Evolutionary conservation across 1,140 invertebrate species (phyloP).

Genomic region (Zaprionus kolodkinae): DNA sequence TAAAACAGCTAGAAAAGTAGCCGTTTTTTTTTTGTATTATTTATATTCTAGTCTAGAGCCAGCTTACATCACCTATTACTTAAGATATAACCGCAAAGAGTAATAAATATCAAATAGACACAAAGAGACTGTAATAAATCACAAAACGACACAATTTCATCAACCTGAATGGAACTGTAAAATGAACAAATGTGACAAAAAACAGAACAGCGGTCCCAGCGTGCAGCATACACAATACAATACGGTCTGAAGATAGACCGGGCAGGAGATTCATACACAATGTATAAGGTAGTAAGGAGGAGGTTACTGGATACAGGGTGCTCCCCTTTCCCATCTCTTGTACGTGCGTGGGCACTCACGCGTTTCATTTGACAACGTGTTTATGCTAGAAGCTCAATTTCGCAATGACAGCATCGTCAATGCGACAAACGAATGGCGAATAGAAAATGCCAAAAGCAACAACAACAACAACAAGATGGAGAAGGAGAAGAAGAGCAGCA

Average conservation of each 20-base stretch:
- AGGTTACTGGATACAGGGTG: too few relatives aligned
- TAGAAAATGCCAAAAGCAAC: constrained; percentile 17
- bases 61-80: not conserved
- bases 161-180: constrained; percentile 40
- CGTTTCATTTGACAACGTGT: constrained; percentile 78
- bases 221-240: constrained; percentile 10
- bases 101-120: constrained; percentile 66
- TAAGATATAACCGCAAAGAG: constrained; percentile 6
- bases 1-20: not conserved
- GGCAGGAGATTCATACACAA: not conserved
- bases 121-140: constrained; percentile 62
- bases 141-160: constrained; percentile 34
- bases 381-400: constrained; percentile 77
- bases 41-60: not conserved
- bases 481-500: constrained; percentile 19
- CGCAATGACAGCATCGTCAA: constrained; percentile 76
- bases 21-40: not conserved
- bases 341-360: constrained; percentile 69
- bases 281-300: not conserved
- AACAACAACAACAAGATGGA: not conserved
- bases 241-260: constrained; percentile 36
- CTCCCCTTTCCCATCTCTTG: not conserved
- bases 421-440: constrained; percentile 46
- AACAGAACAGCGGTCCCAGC: constrained; percentile 35
- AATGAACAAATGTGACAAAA: constrained; percentile 26